These are phyloP conservation scores for Hylaeus volcanicus DNA, from an alignment of 1,140 invertebrate genomes.

Conservation along the genomic window DNA sequence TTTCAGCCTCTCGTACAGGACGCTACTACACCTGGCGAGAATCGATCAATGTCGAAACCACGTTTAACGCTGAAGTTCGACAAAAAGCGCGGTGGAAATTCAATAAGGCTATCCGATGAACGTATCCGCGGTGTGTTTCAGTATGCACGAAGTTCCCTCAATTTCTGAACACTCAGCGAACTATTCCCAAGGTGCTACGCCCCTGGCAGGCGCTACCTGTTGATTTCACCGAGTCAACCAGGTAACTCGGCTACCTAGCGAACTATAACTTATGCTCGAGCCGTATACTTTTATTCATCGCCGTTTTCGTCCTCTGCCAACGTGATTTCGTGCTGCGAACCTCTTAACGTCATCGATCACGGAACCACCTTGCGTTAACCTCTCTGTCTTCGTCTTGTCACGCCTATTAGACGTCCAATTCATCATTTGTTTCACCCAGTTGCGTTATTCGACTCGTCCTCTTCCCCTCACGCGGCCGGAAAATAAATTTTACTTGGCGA, in stretches of 20 bases:
- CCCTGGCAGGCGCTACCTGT: slow-evolving; percentile 62
- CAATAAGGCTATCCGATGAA: slow-evolving; percentile 5
- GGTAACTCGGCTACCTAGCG: slow-evolving; percentile 54
- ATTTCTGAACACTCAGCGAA: slow-evolving; percentile 35
- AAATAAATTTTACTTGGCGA: no score
- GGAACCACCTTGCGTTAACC: not conserved
- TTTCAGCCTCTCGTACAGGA: not conserved
- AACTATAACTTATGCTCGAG: slow-evolving; percentile 43
- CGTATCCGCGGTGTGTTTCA: slow-evolving; percentile 15
- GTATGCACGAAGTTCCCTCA: slow-evolving; percentile 26
- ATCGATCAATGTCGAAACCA: slow-evolving; percentile 18
- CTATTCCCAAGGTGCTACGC: slow-evolving; percentile 56
- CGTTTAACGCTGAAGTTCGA: not conserved
- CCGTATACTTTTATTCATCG: slow-evolving; percentile 38
- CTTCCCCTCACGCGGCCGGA: not conserved
- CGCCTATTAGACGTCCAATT: not conserved
- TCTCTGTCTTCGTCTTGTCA: not conserved
- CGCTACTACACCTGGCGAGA: no score
- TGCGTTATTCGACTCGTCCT: not conserved
- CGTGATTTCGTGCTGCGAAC: slow-evolving; percentile 16
- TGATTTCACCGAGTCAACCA: slow-evolving; percentile 48
- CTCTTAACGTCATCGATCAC: slow-evolving; percentile 29
- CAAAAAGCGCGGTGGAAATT: slow-evolving; percentile 14
- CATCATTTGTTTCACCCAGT: not conserved
- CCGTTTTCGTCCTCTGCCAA: slow-evolving; percentile 1